Percentiles rank a stretch among this genome's conserved stretches.
These are phyloP conservation scores for Chaenogobius annularis DNA, from an alignment of 2,113 vertebrate species.

Conservation along the genomic window DNA sequence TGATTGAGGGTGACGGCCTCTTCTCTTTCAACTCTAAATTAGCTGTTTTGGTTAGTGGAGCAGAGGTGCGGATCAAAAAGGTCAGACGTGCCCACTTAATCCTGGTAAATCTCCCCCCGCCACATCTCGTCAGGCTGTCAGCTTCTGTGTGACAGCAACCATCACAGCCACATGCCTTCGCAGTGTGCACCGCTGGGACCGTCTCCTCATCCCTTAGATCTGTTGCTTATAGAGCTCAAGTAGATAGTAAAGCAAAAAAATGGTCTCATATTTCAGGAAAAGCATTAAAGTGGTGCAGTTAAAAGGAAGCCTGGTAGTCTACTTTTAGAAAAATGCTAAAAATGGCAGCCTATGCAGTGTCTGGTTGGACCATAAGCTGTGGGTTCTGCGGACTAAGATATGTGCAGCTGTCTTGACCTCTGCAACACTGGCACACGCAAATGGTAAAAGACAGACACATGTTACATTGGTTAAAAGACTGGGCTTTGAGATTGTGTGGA, in stretches of 20 bases:
- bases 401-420: slow-evolving; percentile 52
- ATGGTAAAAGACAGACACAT: slow-evolving; percentile 25
- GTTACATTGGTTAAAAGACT: slow-evolving; percentile 3
- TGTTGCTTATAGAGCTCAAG: neutral
- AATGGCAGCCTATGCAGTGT: slow-evolving; percentile 40
- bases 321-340: slow-evolving; percentile 63
- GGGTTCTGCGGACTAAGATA: slow-evolving; percentile 44
- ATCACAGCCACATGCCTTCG: slow-evolving; percentile 68
- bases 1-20: slow-evolving; percentile 50
- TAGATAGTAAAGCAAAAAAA: slow-evolving; percentile 20
- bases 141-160: slow-evolving; percentile 68
- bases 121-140: slow-evolving; percentile 69
- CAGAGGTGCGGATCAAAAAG: slow-evolving; percentile 71
- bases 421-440: slow-evolving; percentile 9
- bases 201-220: neutral
- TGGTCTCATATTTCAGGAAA: slow-evolving; percentile 29
- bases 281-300: slow-evolving; percentile 1
- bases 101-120: slow-evolving; percentile 68
- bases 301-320: slow-evolving; percentile 24
- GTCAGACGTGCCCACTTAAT: slow-evolving; percentile 77
- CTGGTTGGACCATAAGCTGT: slow-evolving; percentile 16
- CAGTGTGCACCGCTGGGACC: slow-evolving; percentile 15
- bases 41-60: slow-evolving; percentile 71
- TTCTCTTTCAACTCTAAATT: slow-evolving; percentile 72
- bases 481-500: neutral